phyloP scores from a whole-genome alignment of 1,140 invertebrate species.

The Danaus melanippus region DNA sequence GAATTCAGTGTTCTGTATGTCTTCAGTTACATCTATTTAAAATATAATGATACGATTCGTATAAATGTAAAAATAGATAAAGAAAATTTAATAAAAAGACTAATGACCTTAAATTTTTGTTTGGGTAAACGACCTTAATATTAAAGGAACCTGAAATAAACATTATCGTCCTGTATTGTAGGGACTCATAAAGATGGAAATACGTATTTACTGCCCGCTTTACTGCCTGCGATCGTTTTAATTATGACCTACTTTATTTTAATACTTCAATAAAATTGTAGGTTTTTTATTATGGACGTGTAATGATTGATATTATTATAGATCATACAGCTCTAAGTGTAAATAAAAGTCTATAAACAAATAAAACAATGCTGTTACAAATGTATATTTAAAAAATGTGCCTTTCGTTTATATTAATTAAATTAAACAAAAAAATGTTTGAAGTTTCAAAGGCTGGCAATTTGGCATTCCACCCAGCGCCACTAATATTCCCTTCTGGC shows the following conservation, averaged over 20 bases:
- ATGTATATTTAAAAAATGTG: no score
- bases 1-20: no score
- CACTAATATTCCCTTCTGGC: conserved; percentile 33
- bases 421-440: not conserved
- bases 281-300: conserved; percentile 23
- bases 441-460: conserved; percentile 14
- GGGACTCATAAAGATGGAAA: conserved; percentile 47
- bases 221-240: conserved; percentile 46
- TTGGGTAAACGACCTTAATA: conserved; percentile 13
- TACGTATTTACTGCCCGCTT: conserved; percentile 49
- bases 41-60: no score
- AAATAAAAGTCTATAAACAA: no score
- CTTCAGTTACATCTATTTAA: no score
- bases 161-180: conserved; percentile 33
- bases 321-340: not conserved
- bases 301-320: conserved; percentile 3
- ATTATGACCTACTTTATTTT: conserved; percentile 44
- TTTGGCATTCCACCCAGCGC: conserved; percentile 25
- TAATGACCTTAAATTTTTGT: conserved; percentile 12
- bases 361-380: no score
- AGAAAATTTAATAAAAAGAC: conserved; percentile 3
- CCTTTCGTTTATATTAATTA: no score
- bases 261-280: conserved; percentile 40
- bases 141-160: conserved; percentile 27
- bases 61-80: no score